Conservation (phyloP, 1,140 invertebrate genomes). For the Bombus haemorrhoidalis region DNA sequence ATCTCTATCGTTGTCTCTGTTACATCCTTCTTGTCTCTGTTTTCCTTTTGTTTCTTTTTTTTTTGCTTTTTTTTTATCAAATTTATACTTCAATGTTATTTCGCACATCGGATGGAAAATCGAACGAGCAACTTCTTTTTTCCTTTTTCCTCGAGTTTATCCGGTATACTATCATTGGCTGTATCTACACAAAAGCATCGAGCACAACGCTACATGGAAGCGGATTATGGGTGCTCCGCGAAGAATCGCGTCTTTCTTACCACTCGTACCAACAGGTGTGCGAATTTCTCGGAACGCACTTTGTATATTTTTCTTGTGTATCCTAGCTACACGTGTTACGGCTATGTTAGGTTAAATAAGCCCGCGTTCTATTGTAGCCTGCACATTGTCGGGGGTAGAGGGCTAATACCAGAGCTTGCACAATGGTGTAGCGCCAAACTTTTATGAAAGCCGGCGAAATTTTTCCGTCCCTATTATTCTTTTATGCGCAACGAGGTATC, state of each 20-base stretch:
- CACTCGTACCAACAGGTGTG: slow-evolving; percentile 31
- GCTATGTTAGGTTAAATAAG: slow-evolving; percentile 10
- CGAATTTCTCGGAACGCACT: slow-evolving; percentile 14
- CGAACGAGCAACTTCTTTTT: neutral
- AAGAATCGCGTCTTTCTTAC: slow-evolving; percentile 27
- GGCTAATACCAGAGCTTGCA: slow-evolving; percentile 2
- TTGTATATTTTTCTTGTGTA: slow-evolving; percentile 7
- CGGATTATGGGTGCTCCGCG: slow-evolving; percentile 6
- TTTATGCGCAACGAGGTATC: neutral
- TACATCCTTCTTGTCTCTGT: too few relatives aligned
- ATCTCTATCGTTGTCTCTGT: neutral
- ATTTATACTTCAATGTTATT: slow-evolving; percentile 28
- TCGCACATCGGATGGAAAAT: neutral
- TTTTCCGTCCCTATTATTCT: neutral
- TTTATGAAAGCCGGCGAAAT: slow-evolving; percentile 1
- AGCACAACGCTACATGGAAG: neutral
- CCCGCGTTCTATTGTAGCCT: slow-evolving; percentile 1
- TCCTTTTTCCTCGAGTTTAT: neutral
- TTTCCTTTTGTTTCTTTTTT: neutral
- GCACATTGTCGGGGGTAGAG: neutral
- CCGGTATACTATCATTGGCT: neutral
- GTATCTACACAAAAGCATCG: neutral
- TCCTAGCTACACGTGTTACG: neutral
- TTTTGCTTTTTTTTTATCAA: neutral
- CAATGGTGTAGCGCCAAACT: neutral